Evolutionary conservation across 2,888 invertebrate genomes (phyloP), one percentile per base, ranked within the genome.

Genomic region (Mesorhabditis belari): DNA sequence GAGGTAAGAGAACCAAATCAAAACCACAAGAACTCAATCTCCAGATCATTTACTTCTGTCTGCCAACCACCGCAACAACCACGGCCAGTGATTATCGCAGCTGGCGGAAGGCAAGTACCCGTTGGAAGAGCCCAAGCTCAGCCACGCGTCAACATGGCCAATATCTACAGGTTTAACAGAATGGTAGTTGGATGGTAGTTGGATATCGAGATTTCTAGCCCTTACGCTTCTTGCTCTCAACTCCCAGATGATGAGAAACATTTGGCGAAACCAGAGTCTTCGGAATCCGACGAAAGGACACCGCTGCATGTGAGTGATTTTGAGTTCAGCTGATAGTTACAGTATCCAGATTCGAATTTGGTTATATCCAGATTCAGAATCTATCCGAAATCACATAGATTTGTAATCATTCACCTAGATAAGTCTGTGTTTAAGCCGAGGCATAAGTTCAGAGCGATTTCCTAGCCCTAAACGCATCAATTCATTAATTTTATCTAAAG

Each of bases 81-180:
- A 17, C 62, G 79, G 5, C 77, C 77, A 12, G 71, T 74, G 17
- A 73, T 76, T 5, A 63, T 75, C 24, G 71, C 76, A 21, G 60
- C 69, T 9, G 60, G 66, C 6, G 64, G 60, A 12, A 54, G 72
- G 35, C 74, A 73, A 27, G 65, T 77, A 24, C 79, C 79, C 6
- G 68, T 79, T 50, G 79, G 79, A 56, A 60, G 76, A 56, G 78
- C 78, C 2, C 67, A 68, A 2, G 79, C 77, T 5, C 79, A 79
- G 57, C 77, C 79, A 21, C 60, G 77, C 21, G 77, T 77, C 54
- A 79, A 80, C 61, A 71, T 79, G 9, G 69, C 76, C 27, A 71
- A 70, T 57, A 66, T 69, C n/a, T 71, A 71, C 58, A 67, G 60
- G 64, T 62, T 27, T 49, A 1, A 12, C 9, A 50, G 19, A n/a